phyloP scores from a whole-genome alignment of 2,888 invertebrate genomes.

The Pyrrhia umbra region DNA sequence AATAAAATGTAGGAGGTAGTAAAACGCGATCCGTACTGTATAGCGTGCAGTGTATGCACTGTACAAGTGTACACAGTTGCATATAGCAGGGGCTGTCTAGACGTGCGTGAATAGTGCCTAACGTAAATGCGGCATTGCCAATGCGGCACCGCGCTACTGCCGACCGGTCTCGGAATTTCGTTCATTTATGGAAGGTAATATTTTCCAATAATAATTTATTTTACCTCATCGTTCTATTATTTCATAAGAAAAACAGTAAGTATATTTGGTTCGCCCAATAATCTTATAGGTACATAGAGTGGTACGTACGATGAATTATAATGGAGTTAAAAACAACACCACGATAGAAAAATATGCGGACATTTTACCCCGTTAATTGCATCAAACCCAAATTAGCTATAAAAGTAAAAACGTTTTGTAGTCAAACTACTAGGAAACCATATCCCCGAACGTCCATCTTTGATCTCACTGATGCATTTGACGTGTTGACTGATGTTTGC shows the following conservation, averaged over 20 bases:
- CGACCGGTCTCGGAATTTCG: slow-evolving; percentile 30
- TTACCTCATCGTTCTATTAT: slow-evolving; percentile 13
- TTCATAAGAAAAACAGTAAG: no score
- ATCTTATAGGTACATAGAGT: not conserved
- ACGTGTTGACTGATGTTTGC: slow-evolving; percentile 68
- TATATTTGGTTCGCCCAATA: no score
- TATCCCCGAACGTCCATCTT: slow-evolving; percentile 59
- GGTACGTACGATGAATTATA: not conserved
- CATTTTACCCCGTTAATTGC: slow-evolving; percentile 27
- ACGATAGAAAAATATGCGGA: not conserved
- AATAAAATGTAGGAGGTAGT: slow-evolving; percentile 51
- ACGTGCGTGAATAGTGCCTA: slow-evolving; percentile 76
- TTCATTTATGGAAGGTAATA: slow-evolving; percentile 28
- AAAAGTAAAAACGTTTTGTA: slow-evolving; percentile 55
- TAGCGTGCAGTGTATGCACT: not conserved
- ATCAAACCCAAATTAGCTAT: slow-evolving; percentile 48
- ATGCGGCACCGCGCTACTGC: slow-evolving; percentile 35
- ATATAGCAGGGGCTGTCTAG: slow-evolving; percentile 69
- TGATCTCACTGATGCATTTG: slow-evolving; percentile 67
- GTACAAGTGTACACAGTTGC: slow-evolving; percentile 25
- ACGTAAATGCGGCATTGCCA: slow-evolving; percentile 45
- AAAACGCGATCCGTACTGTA: slow-evolving; percentile 28
- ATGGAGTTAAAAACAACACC: not conserved
- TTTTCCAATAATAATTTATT: not conserved
- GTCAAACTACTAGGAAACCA: slow-evolving; percentile 65